phyloP scores from a whole-genome alignment of 2,888 invertebrate genomes.

The Agrotis puta region DNA sequence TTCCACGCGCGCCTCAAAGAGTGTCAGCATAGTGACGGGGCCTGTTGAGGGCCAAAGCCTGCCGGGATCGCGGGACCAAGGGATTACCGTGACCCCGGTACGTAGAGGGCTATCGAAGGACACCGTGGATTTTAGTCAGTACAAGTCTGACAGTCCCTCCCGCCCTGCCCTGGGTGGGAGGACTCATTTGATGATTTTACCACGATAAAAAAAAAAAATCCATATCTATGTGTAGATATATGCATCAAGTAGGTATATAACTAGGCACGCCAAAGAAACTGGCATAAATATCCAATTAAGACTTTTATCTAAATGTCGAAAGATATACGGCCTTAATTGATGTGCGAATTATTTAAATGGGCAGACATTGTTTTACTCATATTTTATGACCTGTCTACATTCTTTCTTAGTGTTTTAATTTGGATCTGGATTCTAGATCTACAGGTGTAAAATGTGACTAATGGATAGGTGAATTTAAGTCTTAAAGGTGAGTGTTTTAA shows the following conservation, averaged over 20 bases:
- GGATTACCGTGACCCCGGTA: no score
- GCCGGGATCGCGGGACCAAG: no score
- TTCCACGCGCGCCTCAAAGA: no score
- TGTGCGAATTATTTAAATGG: slow-evolving; percentile 64
- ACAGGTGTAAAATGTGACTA: slow-evolving; percentile 33
- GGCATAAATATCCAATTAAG: slow-evolving; percentile 60
- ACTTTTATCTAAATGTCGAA: slow-evolving; percentile 54
- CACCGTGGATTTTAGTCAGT: no score
- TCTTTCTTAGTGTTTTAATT: slow-evolving; percentile 13
- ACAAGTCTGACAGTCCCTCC: no score
- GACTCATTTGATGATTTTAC: no score
- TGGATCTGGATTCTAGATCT: slow-evolving; percentile 14
- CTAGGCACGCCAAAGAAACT: slow-evolving; percentile 33
- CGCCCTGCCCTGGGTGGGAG: no score
- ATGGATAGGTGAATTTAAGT: slow-evolving; percentile 3
- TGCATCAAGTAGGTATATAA: slow-evolving; percentile 9
- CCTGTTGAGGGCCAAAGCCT: no score
- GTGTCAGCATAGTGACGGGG: no score
- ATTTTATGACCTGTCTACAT: slow-evolving; percentile 23
- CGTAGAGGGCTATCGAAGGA: no score
- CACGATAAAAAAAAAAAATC: no score
- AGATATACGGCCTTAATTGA: slow-evolving; percentile 56
- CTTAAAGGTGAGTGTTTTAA: slow-evolving; percentile 5
- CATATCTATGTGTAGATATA: slow-evolving; percentile 9
- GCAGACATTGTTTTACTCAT: slow-evolving; percentile 47